Evolutionary conservation across 2,888 invertebrate species (phyloP).

Genomic region (Helicoverpa assulta): DNA sequence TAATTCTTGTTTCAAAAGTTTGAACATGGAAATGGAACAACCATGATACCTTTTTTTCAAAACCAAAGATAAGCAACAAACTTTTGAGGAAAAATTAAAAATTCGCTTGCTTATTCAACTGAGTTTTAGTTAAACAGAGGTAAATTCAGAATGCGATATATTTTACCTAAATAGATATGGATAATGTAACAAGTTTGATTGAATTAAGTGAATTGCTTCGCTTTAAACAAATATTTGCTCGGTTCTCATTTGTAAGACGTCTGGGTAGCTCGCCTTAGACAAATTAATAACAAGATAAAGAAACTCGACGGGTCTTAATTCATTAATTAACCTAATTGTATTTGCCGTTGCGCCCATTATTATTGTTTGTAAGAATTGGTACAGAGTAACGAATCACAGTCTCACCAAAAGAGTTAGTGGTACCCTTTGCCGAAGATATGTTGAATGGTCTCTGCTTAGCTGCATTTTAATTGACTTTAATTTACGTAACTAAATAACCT

Average conservation of each 20-base stretch:
- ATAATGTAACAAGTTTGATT: conserved; percentile 66
- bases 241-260: conserved; percentile 87
- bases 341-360: conserved; percentile 86
- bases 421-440: not conserved
- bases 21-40: no score
- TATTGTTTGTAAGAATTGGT: conserved; percentile 78
- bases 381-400: conserved; percentile 40
- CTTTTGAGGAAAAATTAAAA: not conserved
- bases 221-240: conserved; percentile 82
- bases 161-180: conserved; percentile 53
- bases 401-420: not conserved
- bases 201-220: conserved; percentile 67
- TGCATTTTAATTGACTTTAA: not conserved
- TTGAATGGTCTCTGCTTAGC: not conserved
- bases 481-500: not conserved
- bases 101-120: not conserved
- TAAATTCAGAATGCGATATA: conserved; percentile 26
- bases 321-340: conserved; percentile 90
- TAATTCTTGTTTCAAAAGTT: not conserved
- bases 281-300: conserved; percentile 90
- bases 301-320: conserved; percentile 89
- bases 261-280: conserved; percentile 83
- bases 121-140: conserved; percentile 1
- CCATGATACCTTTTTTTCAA: not conserved
- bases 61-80: conserved; percentile 18